phyloP scores from a whole-genome alignment of 2,113 vertebrate genomes.

The Himantopus leucocephalus region DNA sequence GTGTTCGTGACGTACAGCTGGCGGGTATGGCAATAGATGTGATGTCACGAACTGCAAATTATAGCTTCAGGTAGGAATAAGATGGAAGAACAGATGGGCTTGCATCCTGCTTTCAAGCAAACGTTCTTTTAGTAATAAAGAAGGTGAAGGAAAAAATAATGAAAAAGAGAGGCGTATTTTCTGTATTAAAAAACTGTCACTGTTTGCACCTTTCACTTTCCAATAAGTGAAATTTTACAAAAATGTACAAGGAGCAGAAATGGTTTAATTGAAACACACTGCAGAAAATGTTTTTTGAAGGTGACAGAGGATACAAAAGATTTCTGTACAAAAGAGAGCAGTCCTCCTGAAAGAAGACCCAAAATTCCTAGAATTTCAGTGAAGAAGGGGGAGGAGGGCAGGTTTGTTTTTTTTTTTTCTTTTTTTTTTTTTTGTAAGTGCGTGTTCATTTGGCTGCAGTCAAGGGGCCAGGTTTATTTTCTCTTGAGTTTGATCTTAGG shows the following conservation, averaged over 20 bases:
- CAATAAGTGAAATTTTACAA: background rate
- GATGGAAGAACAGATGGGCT: slow-evolving; percentile 27
- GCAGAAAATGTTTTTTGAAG: background rate
- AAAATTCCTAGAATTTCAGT: background rate
- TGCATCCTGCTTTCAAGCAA: background rate
- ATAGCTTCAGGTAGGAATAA: slow-evolving; percentile 44
- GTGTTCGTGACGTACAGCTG: background rate
- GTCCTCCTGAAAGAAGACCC: background rate
- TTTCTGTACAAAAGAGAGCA: background rate
- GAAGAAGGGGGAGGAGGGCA: background rate
- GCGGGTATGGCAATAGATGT: background rate
- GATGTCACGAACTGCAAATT: background rate
- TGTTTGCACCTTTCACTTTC: background rate
- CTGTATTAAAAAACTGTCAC: background rate
- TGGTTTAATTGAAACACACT: background rate
- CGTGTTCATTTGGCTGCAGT: fast-evolving
- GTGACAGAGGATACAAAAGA: background rate
- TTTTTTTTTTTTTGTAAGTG: background rate
- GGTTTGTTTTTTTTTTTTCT: too few relatives aligned
- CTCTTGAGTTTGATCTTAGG: background rate
- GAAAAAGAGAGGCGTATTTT: background rate
- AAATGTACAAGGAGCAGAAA: background rate
- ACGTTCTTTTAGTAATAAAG: background rate
- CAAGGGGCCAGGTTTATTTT: background rate
- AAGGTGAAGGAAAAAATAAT: background rate